phyloP scores from a whole-genome alignment of 2,888 invertebrate genomes.

The Melitaea athalia region DNA sequence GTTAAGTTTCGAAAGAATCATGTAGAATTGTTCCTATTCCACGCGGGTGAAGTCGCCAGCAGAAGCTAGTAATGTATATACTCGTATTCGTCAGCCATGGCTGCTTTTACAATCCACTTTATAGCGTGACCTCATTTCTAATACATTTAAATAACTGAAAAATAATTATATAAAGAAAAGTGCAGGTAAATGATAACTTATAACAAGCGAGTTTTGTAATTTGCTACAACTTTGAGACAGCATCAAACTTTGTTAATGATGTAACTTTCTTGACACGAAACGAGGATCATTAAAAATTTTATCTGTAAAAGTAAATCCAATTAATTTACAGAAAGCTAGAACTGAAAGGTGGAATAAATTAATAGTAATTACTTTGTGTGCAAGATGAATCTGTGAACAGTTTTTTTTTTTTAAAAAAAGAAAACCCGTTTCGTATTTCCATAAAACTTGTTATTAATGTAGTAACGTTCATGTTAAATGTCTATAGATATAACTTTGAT shows the following conservation, averaged over 20 bases:
- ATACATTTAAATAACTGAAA: too few species aligned
- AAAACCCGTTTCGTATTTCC: background rate
- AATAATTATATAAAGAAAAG: too few species aligned
- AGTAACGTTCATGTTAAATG: background rate
- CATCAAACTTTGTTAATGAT: conserved; percentile 1
- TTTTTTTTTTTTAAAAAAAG: background rate
- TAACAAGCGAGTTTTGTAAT: background rate
- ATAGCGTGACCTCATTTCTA: too few species aligned
- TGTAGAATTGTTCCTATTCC: too few species aligned
- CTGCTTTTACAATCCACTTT: too few species aligned
- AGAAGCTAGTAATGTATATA: too few species aligned
- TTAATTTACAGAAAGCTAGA: conserved; percentile 4
- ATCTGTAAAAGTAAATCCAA: conserved; percentile 14
- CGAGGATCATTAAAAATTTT: conserved; percentile 10
- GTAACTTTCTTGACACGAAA: conserved; percentile 5
- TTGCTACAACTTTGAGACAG: background rate
- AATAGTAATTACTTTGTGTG: background rate
- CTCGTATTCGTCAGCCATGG: too few species aligned
- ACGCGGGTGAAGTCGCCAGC: too few species aligned
- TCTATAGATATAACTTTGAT: background rate
- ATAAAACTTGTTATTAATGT: background rate
- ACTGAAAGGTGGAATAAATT: background rate
- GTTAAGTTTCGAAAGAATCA: too few species aligned
- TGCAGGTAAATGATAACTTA: background rate
- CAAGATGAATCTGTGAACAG: background rate